phyloP scores from a whole-genome alignment of 37 sponge, comb jelly and placozoan species.

The Halichondria panicea region DNA sequence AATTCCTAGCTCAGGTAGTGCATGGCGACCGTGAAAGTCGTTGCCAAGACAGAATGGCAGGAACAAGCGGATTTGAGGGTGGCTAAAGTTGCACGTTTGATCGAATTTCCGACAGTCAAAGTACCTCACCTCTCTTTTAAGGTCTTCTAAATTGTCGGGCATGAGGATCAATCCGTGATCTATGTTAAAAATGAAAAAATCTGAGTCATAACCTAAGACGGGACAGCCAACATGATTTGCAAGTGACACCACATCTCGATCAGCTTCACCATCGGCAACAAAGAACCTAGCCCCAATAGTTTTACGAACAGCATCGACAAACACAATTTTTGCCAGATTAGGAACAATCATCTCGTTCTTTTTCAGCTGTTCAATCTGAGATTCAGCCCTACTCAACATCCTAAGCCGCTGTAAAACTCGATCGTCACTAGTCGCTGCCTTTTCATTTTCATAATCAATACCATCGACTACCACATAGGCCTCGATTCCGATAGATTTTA shows the following conservation, averaged over 20 bases:
- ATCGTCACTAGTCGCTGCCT: not conserved
- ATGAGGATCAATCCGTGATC: conserved; percentile 25
- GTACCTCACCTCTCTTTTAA: too few relatives aligned
- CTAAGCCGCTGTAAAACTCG: too few relatives aligned
- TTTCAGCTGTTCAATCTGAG: too few relatives aligned
- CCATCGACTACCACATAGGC: too few relatives aligned
- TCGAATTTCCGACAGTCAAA: too few relatives aligned
- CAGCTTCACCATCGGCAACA: conserved; percentile 46
- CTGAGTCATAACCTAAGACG: conserved; percentile 28
- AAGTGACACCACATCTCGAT: conserved; percentile 11
- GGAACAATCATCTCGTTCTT: not conserved
- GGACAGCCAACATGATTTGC: conserved; percentile 21
- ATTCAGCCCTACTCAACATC: too few relatives aligned
- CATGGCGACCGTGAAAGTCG: too few relatives aligned
- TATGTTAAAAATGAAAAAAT: conserved; percentile 39
- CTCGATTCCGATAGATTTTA: too few relatives aligned
- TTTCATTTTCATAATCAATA: not conserved
- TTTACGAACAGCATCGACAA: conserved; percentile 7
- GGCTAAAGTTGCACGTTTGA: not conserved
- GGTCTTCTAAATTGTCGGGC: too few relatives aligned
- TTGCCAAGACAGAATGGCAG: not conserved
- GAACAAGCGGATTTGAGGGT: not conserved
- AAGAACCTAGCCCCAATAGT: not conserved
- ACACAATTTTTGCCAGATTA: not conserved
- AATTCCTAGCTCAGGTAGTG: too few relatives aligned